Evolutionary conservation across 1,140 invertebrate genomes (phyloP).

Genomic region (Drosophila neocordata): DNA sequence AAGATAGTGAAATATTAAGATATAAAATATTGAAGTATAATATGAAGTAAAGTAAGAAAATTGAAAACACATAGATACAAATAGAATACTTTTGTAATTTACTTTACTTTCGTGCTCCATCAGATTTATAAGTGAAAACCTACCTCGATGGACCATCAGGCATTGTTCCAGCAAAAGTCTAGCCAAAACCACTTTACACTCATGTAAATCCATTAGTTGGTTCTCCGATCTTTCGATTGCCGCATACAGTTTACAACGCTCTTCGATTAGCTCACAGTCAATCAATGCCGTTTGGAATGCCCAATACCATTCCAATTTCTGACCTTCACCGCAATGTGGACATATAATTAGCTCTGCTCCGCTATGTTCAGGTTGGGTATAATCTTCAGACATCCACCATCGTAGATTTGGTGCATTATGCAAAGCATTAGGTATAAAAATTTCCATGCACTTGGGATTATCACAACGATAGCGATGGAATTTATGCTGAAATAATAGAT

Average conservation of each 20-base stretch:
- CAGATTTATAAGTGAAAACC: constrained; percentile 7
- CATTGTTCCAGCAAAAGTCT: constrained; percentile 62
- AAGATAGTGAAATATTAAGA: constrained; percentile 1
- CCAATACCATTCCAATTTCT: constrained; percentile 72
- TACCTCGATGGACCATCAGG: constrained; percentile 65
- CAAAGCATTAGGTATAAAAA: constrained; percentile 54
- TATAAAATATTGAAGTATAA: neutral
- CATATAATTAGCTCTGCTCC: constrained; percentile 63
- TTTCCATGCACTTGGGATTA: constrained; percentile 70
- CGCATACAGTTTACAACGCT: constrained; percentile 68
- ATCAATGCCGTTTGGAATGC: constrained; percentile 53
- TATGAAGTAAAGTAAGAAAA: neutral
- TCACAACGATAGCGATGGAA: constrained; percentile 76
- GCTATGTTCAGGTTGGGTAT: constrained; percentile 54
- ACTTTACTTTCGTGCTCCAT: neutral
- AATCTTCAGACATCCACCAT: constrained; percentile 66
- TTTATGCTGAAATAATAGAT: constrained; percentile 39
- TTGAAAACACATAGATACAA: neutral
- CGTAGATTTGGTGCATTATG: constrained; percentile 58
- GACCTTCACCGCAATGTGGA: constrained; percentile 51
- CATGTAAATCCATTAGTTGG: constrained; percentile 62
- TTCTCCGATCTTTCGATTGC: constrained; percentile 59
- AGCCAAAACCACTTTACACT: constrained; percentile 61
- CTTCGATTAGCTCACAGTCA: constrained; percentile 65
- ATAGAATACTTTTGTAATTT: neutral